Evolutionary conservation across 2,888 invertebrate genomes (phyloP), one percentile per base, ranked within the genome.

Genomic region (Eristalinus sepulchralis): DNA sequence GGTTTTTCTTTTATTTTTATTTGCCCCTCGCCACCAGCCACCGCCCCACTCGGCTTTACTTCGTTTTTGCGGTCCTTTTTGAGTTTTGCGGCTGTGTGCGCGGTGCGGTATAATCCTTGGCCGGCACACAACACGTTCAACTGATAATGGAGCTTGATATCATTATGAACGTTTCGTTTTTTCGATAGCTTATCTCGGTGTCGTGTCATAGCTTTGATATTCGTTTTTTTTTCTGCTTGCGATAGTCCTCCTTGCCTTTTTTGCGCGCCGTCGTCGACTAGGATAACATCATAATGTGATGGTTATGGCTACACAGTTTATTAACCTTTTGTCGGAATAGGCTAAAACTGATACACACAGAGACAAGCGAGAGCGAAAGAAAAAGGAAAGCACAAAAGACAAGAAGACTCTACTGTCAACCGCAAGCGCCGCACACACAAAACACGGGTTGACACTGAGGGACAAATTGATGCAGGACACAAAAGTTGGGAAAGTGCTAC

Each of bases 261-360:
- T 22, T 33, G 68, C 34, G 13, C 13, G 27, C 27, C 27, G 27
- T 11, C 55, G 20, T 34, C 17, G 36, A 10, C 36, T 13, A 34
- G 72, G 85, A 82, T 85, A 77, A 77, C 67, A 85, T 81, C 85
- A 24, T 76, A 77, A 85, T 85, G 72, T 72, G 64, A 85, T 85
- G 82, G 72, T 77, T 82, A 85, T 85, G 64, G 72, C 53, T 53
- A 64, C 63, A 85, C 82, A 85, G 85, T 85, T 85, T 85, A 85
- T 77, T 82, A 82, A 85, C 85, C 77, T 85, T 73, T 81, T 80
- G 80, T 73, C 72, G 39, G 70, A 36, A 36, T 36, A 80, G 63
- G 55, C 66, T 55, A 22, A 70, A 33, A 63, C 36, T 60, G 33
- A 64, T 39, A 39, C 39, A 39, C n/a, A 39, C 4, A 39, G 47